phyloP scores from a whole-genome alignment of 2,888 invertebrate genomes.

The Chloromyia formosa region DNA sequence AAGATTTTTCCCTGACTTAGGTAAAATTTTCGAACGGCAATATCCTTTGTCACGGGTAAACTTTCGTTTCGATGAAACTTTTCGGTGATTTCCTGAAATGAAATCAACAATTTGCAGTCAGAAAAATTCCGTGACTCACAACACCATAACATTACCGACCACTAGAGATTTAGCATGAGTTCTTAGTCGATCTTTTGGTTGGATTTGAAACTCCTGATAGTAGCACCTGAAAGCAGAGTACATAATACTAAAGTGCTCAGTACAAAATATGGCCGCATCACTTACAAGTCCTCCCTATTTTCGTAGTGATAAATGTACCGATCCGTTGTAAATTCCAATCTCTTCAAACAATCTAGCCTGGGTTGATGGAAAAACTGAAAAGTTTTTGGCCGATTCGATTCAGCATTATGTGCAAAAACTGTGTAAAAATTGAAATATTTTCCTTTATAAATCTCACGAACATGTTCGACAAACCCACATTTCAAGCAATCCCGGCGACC shows the following conservation, averaged over 20 bases:
- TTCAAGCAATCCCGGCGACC: conserved; percentile 77
- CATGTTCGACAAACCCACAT: conserved; percentile 65
- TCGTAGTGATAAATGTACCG: conserved; percentile 69
- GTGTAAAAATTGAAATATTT: conserved; percentile 35
- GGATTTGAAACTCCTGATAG: conserved; percentile 50
- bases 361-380: conserved; percentile 64
- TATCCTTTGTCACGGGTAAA: conserved; percentile 69
- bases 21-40: conserved; percentile 73
- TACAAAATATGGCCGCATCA: conserved; percentile 54
- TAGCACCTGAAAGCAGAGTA: conserved; percentile 49
- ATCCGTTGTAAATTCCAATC: conserved; percentile 67
- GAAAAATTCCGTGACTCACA: too few relatives aligned
- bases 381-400: conserved; percentile 56
- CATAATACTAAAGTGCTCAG: too few relatives aligned
- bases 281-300: conserved; percentile 66
- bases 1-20: conserved; percentile 67
- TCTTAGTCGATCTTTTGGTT: conserved; percentile 24
- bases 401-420: conserved; percentile 56
- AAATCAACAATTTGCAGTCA: too few relatives aligned
- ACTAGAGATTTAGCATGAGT: conserved; percentile 27
- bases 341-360: conserved; percentile 75
- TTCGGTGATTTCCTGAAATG: conserved; percentile 68
- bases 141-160: conserved; percentile 14
- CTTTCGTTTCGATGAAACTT: conserved; percentile 69
- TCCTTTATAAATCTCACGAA: background rate